Conservation (phyloP, 2,113 vertebrate genomes). For the Ammodytes dubius region DNA sequence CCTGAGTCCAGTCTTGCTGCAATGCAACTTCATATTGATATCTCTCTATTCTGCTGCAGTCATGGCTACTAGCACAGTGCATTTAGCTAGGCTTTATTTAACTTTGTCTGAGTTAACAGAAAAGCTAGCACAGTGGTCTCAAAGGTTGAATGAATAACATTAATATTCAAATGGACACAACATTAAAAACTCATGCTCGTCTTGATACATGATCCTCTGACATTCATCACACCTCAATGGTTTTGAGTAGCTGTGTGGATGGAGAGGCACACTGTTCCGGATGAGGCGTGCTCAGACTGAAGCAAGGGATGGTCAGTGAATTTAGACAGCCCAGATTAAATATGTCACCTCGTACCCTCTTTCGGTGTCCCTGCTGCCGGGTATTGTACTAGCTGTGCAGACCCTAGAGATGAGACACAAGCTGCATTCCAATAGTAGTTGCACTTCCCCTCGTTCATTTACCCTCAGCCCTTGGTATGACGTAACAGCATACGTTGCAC, state of each 20-base stretch:
- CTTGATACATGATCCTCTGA: not conserved
- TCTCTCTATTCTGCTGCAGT: conserved; percentile 10
- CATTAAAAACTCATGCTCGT: not conserved
- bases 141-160: not conserved
- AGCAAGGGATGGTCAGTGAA: conserved; percentile 25
- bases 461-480: no score
- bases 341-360: not conserved
- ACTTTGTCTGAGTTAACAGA: not conserved
- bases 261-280: not conserved
- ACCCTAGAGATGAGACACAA: no score
- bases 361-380: not conserved
- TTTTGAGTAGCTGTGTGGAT: not conserved
- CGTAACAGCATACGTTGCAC: no score
- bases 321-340: conserved; percentile 23
- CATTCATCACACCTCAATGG: not conserved
- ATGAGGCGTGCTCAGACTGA: conserved; percentile 5
- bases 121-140: not conserved
- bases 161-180: conserved; percentile 4
- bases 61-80: not conserved
- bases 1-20: conserved; percentile 1
- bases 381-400: not conserved
- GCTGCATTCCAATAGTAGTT: no score
- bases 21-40: not conserved
- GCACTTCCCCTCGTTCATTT: no score
- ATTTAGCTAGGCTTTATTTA: not conserved